These are phyloP conservation scores for Sebastes cheni DNA, from an alignment of 2,797 vertebrate genomes.

Conservation along the genomic window DNA sequence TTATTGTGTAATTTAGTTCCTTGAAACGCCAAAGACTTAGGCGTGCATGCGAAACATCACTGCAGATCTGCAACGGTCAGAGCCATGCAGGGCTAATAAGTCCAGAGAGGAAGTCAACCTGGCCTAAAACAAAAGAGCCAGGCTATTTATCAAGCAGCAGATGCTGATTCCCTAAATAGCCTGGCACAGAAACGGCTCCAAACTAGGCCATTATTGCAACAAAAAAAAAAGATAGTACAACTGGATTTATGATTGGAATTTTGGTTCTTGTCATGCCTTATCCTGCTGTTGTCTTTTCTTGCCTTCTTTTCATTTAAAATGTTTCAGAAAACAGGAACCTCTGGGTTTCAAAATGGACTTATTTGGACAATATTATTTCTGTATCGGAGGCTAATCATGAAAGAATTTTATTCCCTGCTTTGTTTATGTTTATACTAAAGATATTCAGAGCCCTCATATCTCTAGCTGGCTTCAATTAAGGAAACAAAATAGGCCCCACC, in stretches of 20 bases:
- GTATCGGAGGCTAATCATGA: slow-evolving; percentile 59
- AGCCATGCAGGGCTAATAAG: slow-evolving; percentile 62
- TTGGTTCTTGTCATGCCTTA: slow-evolving; percentile 39
- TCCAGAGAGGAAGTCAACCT: slow-evolving; percentile 79
- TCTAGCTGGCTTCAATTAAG: slow-evolving; percentile 86
- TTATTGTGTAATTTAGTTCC: neutral
- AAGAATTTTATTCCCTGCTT: slow-evolving; percentile 62
- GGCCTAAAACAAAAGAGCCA: slow-evolving; percentile 83
- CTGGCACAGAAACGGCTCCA: slow-evolving; percentile 84
- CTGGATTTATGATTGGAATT: slow-evolving; percentile 74
- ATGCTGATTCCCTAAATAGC: slow-evolving; percentile 87
- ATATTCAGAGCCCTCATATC: slow-evolving; percentile 83
- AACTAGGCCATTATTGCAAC: slow-evolving; percentile 84
- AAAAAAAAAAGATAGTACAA: slow-evolving; percentile 59
- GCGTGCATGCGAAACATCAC: slow-evolving; percentile 21
- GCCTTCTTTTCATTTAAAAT: slow-evolving; percentile 25
- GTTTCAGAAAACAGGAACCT: slow-evolving; percentile 6
- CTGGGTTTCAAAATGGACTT: slow-evolving; percentile 34
- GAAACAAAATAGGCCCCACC: slow-evolving; percentile 81
- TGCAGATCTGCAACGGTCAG: slow-evolving; percentile 50
- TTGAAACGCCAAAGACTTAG: slow-evolving; percentile 16
- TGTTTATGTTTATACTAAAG: slow-evolving; percentile 82
- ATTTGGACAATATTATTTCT: slow-evolving; percentile 65
- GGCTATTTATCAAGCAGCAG: slow-evolving; percentile 86
- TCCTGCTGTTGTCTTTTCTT: slow-evolving; percentile 23